Conservation (phyloP, 2,797 vertebrate genomes). For the Heliangelus exortis region DNA sequence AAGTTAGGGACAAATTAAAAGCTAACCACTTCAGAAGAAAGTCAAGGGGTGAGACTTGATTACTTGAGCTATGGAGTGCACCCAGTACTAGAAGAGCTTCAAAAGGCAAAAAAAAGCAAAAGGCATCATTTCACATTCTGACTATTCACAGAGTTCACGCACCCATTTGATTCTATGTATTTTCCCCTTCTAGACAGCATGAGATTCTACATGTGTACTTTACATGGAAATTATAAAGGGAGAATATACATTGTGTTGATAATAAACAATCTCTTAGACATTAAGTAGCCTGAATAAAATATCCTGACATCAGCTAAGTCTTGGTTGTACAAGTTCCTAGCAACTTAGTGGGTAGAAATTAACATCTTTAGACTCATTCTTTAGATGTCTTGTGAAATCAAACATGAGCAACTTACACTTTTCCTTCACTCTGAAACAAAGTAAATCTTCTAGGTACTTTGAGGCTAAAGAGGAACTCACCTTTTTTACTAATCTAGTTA, state of each 20-base stretch:
- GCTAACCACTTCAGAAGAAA: not conserved
- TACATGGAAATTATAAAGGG: not conserved
- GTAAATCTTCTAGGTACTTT: not conserved
- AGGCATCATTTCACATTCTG: accelerated
- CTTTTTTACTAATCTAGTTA: not conserved
- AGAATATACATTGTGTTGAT: not conserved
- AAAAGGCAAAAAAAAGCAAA: not conserved
- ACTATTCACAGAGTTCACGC: not conserved
- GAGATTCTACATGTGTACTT: not conserved
- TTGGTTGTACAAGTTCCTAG: not conserved
- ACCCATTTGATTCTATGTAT: not conserved
- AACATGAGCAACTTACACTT: not conserved
- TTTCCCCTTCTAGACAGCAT: not conserved
- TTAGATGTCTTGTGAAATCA: not conserved
- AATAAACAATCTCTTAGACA: not conserved
- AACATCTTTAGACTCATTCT: not conserved
- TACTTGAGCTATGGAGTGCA: not conserved
- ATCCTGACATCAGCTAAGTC: not conserved
- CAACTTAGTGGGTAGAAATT: not conserved
- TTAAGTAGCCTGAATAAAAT: not conserved
- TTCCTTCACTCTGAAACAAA: not conserved
- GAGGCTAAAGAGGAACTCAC: not conserved
- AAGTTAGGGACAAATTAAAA: not conserved
- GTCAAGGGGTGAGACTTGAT: not conserved
- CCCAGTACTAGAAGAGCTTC: not conserved